Base-by-base conservation (phyloP, 2,888 invertebrate genomes). In the Phaedon cochleariae region DNA sequence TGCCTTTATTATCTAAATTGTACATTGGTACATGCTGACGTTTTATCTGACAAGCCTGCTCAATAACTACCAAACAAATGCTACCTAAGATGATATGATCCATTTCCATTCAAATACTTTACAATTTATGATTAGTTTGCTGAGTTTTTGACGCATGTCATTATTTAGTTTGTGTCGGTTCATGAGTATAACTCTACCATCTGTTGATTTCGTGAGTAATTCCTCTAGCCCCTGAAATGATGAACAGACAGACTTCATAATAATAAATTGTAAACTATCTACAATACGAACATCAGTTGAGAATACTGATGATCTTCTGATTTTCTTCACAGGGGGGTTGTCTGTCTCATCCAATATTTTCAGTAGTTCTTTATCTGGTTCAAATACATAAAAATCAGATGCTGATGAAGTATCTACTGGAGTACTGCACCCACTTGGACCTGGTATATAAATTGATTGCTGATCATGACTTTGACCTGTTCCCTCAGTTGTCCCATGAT, bases 211-310 rank as follows among this genome's bases (percentile, higher is more conserved):
- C 51, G 6, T 26, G 22, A 51, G 51, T 51, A 51, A 51, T 51
- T 51, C 51, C 29, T 51, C 51, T 29, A 51, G 17, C n/a, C 51
- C 51, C 51, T 51, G 22, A 51, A 51, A 51, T 51, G 12, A 51
- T 20, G 7, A 18, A 45, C 7, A 17, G n/a, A n/a, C 18, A 12
- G 15, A 18, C 17, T 45, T 45, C 15, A 17, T 6, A 45, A 45
- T n/a, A n/a, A 45, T n/a, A n/a, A n/a, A 45, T 17, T 17, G 18
- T 18, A 45, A 45, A 45, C 7, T 45, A 45, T 18, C n/a, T 12
- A 17, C 15, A 17, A 26, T 26, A 45, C 45, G 12, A 45, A 45
- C n/a, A 45, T 45, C n/a, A 45, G 45, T 45, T 45, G 45, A 45
- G n/a, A 45, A 45, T 45, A 45, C 15, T 17, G 17, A 17, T 17